Evolutionary conservation across 2,113 vertebrate species (phyloP).

Genomic region (Pyrgilauda ruficollis): DNA sequence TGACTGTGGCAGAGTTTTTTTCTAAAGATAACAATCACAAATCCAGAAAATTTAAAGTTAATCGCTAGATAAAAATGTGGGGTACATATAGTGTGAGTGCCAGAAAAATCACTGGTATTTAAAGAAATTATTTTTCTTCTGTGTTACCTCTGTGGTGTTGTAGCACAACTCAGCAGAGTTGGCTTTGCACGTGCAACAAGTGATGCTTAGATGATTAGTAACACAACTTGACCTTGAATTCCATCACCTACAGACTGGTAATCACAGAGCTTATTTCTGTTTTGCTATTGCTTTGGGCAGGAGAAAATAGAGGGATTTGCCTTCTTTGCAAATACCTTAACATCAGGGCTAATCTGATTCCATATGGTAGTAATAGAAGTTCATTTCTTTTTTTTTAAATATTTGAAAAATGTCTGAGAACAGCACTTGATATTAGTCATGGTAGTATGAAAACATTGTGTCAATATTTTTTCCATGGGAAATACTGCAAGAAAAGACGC

Average conservation of each 20-base stretch:
- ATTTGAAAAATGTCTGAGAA: not conserved
- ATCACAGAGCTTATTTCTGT: not conserved
- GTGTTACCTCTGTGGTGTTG: not conserved
- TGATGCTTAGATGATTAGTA: not conserved
- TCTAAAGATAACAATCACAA: not conserved
- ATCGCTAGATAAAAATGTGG: not conserved
- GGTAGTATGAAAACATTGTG: not conserved
- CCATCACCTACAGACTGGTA: not conserved
- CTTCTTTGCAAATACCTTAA: not conserved
- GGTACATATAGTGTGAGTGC: not conserved
- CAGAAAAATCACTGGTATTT: not conserved
- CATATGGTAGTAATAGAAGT: conserved; percentile 12
- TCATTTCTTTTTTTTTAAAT: not conserved
- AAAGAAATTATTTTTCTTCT: not conserved
- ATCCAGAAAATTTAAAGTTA: not conserved
- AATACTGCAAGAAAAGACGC: not conserved
- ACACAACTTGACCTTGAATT: not conserved
- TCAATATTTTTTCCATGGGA: not conserved
- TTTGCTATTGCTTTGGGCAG: not conserved
- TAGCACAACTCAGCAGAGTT: not conserved
- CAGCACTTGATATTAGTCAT: not conserved
- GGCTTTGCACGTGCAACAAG: not conserved
- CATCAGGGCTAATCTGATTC: not conserved
- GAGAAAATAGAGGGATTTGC: not conserved
- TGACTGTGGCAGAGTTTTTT: not conserved